Percentiles rank a stretch among this genome's conserved stretches.
These are phyloP conservation scores for Caenorhabditis becei DNA, from an alignment of 2,888 invertebrate genomes.

Conservation along the genomic window DNA sequence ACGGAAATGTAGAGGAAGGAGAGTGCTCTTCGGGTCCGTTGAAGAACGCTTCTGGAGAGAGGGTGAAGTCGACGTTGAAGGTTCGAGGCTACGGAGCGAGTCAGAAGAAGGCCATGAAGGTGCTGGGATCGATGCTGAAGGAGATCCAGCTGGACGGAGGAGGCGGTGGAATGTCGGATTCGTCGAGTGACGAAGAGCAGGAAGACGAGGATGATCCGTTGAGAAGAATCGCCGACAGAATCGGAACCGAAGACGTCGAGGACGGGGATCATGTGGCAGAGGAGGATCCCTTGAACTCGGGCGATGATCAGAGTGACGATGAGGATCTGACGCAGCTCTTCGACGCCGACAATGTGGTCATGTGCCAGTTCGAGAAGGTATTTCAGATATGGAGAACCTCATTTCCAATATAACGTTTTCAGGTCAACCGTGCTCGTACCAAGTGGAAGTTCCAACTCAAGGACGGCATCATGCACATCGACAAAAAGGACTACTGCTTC, in stretches of 20 bases:
- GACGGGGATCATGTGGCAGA: conserved; percentile 71
- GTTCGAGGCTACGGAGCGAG: conserved; percentile 47
- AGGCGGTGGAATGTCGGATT: conserved; percentile 75
- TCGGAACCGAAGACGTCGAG: conserved; percentile 64
- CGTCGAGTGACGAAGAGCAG: conserved; percentile 72
- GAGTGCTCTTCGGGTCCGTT: conserved; percentile 17
- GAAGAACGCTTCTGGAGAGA: conserved; percentile 19
- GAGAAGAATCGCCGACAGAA: conserved; percentile 68
- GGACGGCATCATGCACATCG: conserved; percentile 99
- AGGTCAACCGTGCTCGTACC: conserved; percentile 97
- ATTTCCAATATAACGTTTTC: conserved; percentile 75
- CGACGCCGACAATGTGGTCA: conserved; percentile 99
- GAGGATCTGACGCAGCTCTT: conserved; percentile 94
- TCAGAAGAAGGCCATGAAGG: conserved; percentile 61
- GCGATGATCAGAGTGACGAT: conserved; percentile 85
- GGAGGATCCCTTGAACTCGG: conserved; percentile 80
- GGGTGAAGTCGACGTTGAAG: conserved; percentile 8
- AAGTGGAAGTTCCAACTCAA: conserved; percentile 99
- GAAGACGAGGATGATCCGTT: conserved; percentile 74
- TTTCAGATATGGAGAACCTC: no score
- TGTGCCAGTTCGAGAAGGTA: conserved; percentile 99
- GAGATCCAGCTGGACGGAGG: conserved; percentile 74
- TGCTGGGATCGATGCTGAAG: conserved; percentile 50
- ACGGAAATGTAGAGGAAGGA: conserved; percentile 63
- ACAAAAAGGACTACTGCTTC: conserved; percentile 98